These are phyloP conservation scores for Phorcus lineatus DNA, from an alignment of 2,888 invertebrate species.

Conservation along the genomic window DNA sequence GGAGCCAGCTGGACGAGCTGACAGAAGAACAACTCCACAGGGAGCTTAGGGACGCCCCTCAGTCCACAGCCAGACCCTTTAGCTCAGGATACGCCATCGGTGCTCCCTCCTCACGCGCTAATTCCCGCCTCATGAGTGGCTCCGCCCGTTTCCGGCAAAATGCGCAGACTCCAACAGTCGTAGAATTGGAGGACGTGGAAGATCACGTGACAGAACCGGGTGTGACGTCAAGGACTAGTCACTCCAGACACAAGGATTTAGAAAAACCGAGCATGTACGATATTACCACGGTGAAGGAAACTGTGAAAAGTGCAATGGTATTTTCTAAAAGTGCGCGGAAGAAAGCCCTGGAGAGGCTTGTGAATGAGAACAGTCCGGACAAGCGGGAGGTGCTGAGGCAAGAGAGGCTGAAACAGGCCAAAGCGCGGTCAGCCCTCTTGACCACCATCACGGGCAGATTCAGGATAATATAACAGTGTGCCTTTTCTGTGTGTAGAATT, in stretches of 20 bases:
- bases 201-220: neutral
- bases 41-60: neutral
- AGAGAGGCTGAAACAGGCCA: neutral
- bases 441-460: neutral
- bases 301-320: neutral
- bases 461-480: neutral
- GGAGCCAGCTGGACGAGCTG: neutral
- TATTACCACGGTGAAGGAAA: neutral
- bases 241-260: neutral
- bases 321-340: conserved; percentile 20
- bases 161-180: neutral
- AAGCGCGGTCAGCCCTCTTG: neutral
- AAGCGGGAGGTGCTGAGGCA: neutral
- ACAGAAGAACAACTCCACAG: neutral
- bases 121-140: neutral
- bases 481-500: too few species aligned
- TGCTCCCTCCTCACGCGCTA: neutral
- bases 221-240: neutral
- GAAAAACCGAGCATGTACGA: neutral
- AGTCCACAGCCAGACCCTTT: neutral
- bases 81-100: neutral
- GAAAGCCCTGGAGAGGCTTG: neutral
- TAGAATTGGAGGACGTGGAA: neutral
- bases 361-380: neutral
- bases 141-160: neutral